Conservation (phyloP, 1,140 invertebrate species). For the Drosophila sturtevanti region DNA sequence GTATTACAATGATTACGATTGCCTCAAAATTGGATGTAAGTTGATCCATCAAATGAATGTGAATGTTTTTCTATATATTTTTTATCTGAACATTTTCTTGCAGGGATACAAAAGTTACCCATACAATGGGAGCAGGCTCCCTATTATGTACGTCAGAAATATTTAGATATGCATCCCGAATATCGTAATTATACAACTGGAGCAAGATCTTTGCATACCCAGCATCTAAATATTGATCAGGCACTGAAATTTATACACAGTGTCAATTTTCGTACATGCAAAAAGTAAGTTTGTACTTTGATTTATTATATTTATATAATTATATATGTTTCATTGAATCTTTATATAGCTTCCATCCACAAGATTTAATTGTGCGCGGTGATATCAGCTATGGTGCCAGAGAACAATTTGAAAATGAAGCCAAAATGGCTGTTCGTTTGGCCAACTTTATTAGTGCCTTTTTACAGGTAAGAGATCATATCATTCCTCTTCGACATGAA, state of each 20-base stretch:
- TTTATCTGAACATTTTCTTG: neutral
- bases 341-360: slow-evolving; percentile 85
- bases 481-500: neutral
- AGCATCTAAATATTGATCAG: slow-evolving; percentile 89
- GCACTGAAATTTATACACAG: slow-evolving; percentile 89
- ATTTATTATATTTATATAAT: neutral
- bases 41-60: slow-evolving; percentile 34
- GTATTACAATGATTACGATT: slow-evolving; percentile 96
- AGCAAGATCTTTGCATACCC: slow-evolving; percentile 85
- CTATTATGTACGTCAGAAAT: slow-evolving; percentile 87
- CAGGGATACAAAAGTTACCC: slow-evolving; percentile 92
- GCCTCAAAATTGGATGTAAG: slow-evolving; percentile 95
- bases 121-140: slow-evolving; percentile 90
- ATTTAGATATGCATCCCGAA: slow-evolving; percentile 88
- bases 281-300: slow-evolving; percentile 76
- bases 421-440: slow-evolving; percentile 95
- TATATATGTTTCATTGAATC: slow-evolving; percentile 13
- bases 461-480: slow-evolving; percentile 87
- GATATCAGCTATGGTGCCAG: slow-evolving; percentile 93
- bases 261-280: slow-evolving; percentile 89
- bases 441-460: slow-evolving; percentile 98
- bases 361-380: slow-evolving; percentile 90
- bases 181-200: slow-evolving; percentile 88
- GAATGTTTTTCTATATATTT: neutral
- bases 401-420: slow-evolving; percentile 96